phyloP scores from a whole-genome alignment of 2,797 vertebrate genomes.

The Carduelis carduelis region DNA sequence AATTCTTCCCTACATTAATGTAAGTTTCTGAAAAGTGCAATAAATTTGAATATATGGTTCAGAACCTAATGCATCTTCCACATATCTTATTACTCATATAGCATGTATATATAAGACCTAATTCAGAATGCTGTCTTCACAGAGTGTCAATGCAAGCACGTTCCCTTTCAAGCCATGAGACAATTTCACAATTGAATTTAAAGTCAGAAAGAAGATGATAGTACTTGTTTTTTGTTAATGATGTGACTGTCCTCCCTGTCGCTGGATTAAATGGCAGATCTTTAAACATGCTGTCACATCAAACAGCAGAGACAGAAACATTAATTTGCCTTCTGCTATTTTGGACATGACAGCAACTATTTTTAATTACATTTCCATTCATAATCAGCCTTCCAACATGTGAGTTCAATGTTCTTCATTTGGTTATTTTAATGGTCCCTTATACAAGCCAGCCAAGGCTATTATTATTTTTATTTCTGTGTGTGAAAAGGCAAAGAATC shows the following conservation, averaged over 20 bases:
- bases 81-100: background rate
- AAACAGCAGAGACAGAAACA: background rate
- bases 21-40: background rate
- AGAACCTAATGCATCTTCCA: background rate
- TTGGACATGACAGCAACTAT: background rate
- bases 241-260: background rate
- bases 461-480: slow-evolving; percentile 17
- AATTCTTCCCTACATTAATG: fast-evolving
- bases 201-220: background rate
- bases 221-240: background rate
- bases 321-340: slow-evolving; percentile 7
- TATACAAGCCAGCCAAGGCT: background rate
- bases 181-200: background rate
- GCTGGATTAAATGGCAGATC: background rate
- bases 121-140: background rate
- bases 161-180: background rate
- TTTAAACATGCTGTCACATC: background rate
- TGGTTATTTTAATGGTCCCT: slow-evolving; percentile 10
- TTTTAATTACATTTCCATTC: slow-evolving; percentile 22
- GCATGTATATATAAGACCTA: background rate
- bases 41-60: background rate
- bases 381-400: background rate
- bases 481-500: slow-evolving; percentile 11
- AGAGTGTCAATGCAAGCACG: background rate
- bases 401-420: background rate